A percentile compares a stretch with the other conserved stretches of the same genome.
These are phyloP conservation scores for Leptinotarsa juncta DNA, from an alignment of 2,888 invertebrate species.

Conservation along the genomic window DNA sequence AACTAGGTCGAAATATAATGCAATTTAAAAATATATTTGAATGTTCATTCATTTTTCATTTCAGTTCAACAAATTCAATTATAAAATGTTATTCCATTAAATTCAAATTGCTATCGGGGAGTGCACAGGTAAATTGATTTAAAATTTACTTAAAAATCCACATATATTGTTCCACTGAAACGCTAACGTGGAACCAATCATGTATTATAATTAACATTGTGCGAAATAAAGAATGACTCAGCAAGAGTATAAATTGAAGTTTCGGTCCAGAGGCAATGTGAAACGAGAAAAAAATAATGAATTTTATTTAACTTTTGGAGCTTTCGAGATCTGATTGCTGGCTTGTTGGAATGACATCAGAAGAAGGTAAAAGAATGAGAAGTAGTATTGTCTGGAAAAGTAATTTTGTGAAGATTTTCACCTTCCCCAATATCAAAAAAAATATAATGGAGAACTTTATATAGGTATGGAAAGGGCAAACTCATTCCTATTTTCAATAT, in stretches of 20 bases:
- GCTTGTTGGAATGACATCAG: no score
- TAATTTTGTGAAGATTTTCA: no score
- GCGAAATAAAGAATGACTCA: not conserved
- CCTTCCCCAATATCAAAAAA: no score
- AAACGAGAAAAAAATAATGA: not conserved
- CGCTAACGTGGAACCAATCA: conserved; percentile 5
- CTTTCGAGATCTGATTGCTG: no score
- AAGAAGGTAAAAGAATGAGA: no score
- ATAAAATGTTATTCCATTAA: not conserved
- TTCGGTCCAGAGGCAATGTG: not conserved
- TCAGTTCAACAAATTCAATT: not conserved
- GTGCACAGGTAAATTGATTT: not conserved
- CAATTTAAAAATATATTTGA: not conserved
- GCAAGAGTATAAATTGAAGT: not conserved
- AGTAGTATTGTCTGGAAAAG: no score
- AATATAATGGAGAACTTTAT: no score
- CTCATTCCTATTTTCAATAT: no score
- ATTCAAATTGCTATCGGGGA: not conserved
- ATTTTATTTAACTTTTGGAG: no score
- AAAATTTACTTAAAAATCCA: conserved; percentile 7
- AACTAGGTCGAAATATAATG: not conserved
- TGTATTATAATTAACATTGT: not conserved
- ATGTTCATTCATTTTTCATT: not conserved
- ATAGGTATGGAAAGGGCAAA: no score
- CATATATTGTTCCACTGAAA: not conserved